Base-by-base conservation (phyloP, 1,140 invertebrate species). In the Physella acuta region DNA sequence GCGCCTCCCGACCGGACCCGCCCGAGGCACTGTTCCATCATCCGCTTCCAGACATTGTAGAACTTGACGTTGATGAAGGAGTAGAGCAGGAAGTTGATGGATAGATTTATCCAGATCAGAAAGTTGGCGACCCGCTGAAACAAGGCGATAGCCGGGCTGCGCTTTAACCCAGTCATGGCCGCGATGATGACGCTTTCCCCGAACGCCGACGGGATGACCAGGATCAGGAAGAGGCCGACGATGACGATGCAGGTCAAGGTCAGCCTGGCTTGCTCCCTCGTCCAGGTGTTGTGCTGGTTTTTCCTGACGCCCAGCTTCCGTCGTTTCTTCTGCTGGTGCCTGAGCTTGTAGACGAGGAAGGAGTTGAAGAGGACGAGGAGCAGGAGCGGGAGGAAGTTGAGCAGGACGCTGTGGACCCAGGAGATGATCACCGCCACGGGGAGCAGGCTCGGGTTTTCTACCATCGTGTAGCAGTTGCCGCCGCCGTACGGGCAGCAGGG, bases 41-140 rank as follows among this genome's bases (percentile, higher is more conserved):
- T n/a, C n/a, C n/a, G n/a, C 28, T 51, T 68, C 17, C 59, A 68
- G 3, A 56, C 66, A 24, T 31, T 3, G 36, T 14, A 55, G 36
- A 68, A 68, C 30, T 60, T 58, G 2, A 31, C 28, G 66, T 68
- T 68, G n/a, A 68, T 51, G 51, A 60, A 39, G 1, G 55, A 59
- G 37, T 68, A 68, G 49, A 68, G 16, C 4, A 68, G 36, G 28
- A 68, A 68, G 33, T 60, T 68, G 26, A 68, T 20, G 4, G 66
- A 68, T 0, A 68, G 26, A 30, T 68, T 68, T 1, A 68, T 0
- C 55, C 37, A 59, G 3, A 68, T 33, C 3, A 68, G 56, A 3
- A 68, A 59, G 28, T 59, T 68, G 53, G 55, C 28, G 1, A 60
- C 17, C 17, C 11, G 20, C 34, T 60, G 55, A 30, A 30, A 51